phyloP scores from a whole-genome alignment of 2,113 vertebrate genomes.

The Antechinus flavipes region DNA sequence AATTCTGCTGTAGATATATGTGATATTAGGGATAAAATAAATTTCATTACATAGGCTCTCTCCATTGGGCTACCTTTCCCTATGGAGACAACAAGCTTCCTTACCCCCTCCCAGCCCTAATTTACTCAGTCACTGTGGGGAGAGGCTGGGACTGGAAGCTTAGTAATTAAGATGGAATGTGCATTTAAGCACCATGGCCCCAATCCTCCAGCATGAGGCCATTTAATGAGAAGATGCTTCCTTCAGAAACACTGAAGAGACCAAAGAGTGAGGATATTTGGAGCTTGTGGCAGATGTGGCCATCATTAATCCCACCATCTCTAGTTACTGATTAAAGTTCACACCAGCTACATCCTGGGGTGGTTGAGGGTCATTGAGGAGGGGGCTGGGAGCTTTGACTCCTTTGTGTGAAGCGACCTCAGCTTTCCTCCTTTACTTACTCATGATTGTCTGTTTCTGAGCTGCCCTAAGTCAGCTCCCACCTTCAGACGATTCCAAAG shows the following conservation, averaged over 20 bases:
- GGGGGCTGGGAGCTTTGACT: neutral
- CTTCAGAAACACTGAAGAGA: neutral
- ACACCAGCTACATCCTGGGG: slow-evolving; percentile 6
- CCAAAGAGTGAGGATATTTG: neutral
- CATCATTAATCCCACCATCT: neutral
- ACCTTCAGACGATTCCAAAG: neutral
- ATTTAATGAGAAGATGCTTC: neutral
- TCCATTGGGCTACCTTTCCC: slow-evolving; percentile 57
- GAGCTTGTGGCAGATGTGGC: neutral
- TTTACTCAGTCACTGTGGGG: neutral
- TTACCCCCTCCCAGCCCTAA: slow-evolving; percentile 1
- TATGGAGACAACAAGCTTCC: slow-evolving; percentile 74
- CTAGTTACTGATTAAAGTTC: neutral
- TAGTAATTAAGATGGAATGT: neutral
- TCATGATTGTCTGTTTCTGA: neutral
- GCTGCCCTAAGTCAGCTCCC: neutral
- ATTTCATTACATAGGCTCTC: slow-evolving; percentile 62
- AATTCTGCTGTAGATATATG: slow-evolving; percentile 36
- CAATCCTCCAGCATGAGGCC: neutral
- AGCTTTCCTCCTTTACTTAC: neutral
- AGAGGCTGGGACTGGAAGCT: slow-evolving; percentile 2
- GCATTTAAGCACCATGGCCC: neutral
- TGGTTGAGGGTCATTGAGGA: neutral
- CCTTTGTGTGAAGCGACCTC: neutral
- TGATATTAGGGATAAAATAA: slow-evolving; percentile 29